Evolutionary conservation across 2,113 vertebrate genomes (phyloP).

Genomic region (Centropus bengalensis): DNA sequence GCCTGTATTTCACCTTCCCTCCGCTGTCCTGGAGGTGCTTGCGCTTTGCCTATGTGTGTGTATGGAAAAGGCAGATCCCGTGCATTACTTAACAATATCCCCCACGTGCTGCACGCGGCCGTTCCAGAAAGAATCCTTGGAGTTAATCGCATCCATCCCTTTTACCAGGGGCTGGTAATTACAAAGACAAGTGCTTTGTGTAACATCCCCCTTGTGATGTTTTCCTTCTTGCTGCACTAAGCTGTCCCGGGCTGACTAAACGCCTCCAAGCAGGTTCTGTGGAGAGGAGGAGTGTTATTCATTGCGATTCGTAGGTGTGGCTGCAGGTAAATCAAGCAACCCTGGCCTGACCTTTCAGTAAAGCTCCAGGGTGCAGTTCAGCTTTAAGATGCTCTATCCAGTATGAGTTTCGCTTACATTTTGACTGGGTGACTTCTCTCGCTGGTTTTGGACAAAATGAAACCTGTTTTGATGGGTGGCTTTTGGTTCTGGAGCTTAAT

Average conservation of each 20-base stretch:
- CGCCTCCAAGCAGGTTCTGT: constrained; percentile 10
- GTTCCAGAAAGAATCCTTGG: neutral
- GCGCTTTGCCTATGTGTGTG: neutral
- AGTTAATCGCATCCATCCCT: neutral
- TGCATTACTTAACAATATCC: neutral
- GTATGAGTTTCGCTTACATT: constrained; percentile 60
- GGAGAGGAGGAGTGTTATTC: constrained; percentile 52
- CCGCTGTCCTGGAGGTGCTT: neutral
- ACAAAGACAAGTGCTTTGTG: neutral
- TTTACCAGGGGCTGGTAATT: neutral
- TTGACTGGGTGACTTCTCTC: constrained; percentile 12
- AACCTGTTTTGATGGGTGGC: neutral
- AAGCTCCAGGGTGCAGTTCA: constrained; percentile 40
- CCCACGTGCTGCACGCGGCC: neutral
- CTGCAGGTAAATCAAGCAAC: constrained; percentile 37
- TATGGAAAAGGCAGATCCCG: neutral
- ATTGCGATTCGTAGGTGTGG: constrained; percentile 63
- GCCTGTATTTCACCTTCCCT: neutral
- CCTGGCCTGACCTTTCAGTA: constrained; percentile 34
- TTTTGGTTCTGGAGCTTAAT: constrained; percentile 1
- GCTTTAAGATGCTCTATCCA: constrained; percentile 69
- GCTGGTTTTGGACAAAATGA: neutral
- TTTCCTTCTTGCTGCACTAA: neutral
- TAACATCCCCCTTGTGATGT: neutral
- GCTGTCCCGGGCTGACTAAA: constrained; percentile 24